Evolutionary conservation across 2,888 invertebrate species (phyloP).

Genomic region (Spicauda simplicius): DNA sequence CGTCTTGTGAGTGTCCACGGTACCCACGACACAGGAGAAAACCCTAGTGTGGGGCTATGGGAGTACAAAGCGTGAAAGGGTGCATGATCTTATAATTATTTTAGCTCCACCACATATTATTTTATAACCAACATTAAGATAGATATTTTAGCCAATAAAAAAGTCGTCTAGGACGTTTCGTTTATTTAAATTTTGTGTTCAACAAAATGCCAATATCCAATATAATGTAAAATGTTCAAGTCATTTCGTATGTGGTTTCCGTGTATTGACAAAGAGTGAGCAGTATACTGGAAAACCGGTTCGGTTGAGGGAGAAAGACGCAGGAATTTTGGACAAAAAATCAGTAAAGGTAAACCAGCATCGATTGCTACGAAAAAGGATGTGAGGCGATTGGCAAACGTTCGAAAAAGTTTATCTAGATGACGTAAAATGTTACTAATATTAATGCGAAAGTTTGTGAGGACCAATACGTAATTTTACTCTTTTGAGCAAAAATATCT

Average conservation of each 20-base stretch:
- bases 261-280: background rate
- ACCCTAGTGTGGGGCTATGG: too few relatives aligned
- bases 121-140: too few relatives aligned
- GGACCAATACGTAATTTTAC: too few relatives aligned
- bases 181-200: background rate
- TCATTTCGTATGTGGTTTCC: background rate
- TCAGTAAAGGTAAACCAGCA: constrained; percentile 12
- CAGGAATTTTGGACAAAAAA: constrained; percentile 24
- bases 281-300: constrained; percentile 16
- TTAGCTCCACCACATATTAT: too few relatives aligned
- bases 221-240: background rate
- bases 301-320: background rate
- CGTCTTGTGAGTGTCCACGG: too few relatives aligned
- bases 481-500: too few relatives aligned
- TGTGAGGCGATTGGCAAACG: constrained; percentile 5
- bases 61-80: too few relatives aligned
- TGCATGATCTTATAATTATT: too few relatives aligned
- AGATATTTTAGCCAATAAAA: too few relatives aligned
- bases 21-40: too few relatives aligned
- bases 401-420: constrained; percentile 4
- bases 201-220: background rate
- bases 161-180: background rate
- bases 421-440: background rate
- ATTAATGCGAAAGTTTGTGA: too few relatives aligned
- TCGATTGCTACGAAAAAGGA: constrained; percentile 5